These are phyloP conservation scores for Aphelocoma coerulescens DNA, from an alignment of 2,113 vertebrate species.

Conservation along the genomic window DNA sequence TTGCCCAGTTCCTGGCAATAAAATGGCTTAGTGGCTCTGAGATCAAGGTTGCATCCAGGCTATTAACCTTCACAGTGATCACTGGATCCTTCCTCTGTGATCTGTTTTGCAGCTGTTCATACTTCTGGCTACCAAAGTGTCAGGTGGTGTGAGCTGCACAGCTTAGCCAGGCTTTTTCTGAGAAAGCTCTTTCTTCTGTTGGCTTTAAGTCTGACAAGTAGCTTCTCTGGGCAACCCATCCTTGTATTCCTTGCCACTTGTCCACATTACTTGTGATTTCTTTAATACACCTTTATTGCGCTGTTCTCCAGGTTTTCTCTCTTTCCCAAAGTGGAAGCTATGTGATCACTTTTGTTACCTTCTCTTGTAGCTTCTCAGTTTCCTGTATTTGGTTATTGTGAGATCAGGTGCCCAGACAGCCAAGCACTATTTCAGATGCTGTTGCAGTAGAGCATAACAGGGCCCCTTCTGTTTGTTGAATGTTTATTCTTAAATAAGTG, in stretches of 20 bases:
- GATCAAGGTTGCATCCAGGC: background rate
- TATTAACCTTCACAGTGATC: background rate
- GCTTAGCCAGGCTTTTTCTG: background rate
- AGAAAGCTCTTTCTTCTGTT: background rate
- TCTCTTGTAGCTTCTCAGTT: background rate
- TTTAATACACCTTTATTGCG: background rate
- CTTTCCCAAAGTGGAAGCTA: background rate
- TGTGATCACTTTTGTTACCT: background rate
- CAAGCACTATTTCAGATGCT: background rate
- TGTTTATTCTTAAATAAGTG: background rate
- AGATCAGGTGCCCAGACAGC: background rate
- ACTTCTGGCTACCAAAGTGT: background rate
- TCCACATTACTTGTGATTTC: background rate
- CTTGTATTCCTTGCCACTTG: background rate
- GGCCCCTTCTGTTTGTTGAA: background rate
- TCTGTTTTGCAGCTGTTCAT: background rate
- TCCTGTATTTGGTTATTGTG: background rate
- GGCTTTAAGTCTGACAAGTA: background rate
- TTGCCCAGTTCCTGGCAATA: background rate
- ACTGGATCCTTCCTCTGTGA: background rate
- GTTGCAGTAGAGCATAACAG: background rate
- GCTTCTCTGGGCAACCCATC: background rate
- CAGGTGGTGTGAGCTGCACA: background rate
- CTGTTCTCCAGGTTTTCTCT: background rate
- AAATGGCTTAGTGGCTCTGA: background rate